These are phyloP conservation scores for Orthonyx spaldingii DNA, from an alignment of 2,113 vertebrate genomes.

Conservation along the genomic window DNA sequence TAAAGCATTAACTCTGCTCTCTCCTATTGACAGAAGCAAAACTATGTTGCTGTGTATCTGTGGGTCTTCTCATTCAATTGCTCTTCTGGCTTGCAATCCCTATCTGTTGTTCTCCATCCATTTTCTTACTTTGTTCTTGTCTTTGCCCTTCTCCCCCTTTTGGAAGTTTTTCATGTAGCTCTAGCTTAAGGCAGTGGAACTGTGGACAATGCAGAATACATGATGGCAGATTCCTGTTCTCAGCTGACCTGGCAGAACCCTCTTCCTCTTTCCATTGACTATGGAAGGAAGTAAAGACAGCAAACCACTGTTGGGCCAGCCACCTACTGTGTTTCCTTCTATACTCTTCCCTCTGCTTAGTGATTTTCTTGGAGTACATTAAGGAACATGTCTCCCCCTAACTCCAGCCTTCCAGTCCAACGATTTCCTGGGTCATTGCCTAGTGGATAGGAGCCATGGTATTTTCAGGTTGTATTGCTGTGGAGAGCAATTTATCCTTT, in stretches of 20 bases:
- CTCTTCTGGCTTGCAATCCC: neutral
- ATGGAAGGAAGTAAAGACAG: neutral
- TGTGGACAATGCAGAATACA: neutral
- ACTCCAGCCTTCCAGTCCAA: neutral
- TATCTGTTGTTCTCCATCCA: neutral
- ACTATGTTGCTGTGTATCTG: neutral
- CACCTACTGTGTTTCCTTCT: neutral
- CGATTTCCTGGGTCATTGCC: neutral
- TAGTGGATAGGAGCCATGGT: neutral
- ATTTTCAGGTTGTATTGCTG: neutral
- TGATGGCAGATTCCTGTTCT: neutral
- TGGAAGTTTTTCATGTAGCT: neutral
- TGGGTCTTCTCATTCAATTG: neutral
- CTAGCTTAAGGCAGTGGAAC: neutral
- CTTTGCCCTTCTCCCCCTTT: neutral
- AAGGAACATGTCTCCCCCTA: neutral
- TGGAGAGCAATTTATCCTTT: neutral
- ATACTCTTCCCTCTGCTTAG: neutral
- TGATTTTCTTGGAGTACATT: neutral
- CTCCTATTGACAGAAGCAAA: neutral
- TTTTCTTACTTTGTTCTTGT: neutral
- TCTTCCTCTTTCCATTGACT: neutral
- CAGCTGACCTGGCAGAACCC: neutral
- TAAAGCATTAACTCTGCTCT: neutral
- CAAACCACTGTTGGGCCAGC: neutral